Percentiles rank a stretch among this genome's conserved stretches.
Evolutionary conservation across 1,140 invertebrate species (phyloP).

Genomic region (Neodiprion fabricii): DNA sequence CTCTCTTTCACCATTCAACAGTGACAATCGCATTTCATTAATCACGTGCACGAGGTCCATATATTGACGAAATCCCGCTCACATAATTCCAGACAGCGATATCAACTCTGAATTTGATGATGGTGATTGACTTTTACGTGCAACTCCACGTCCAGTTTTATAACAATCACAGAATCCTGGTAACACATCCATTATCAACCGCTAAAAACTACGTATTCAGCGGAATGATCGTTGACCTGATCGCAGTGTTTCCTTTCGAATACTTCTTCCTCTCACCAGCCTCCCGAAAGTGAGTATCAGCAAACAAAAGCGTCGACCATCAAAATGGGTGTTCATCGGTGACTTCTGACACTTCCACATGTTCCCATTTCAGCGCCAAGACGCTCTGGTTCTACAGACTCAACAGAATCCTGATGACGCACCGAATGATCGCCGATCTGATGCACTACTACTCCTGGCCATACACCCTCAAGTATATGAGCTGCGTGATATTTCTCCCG

Average conservation of each 20-base stretch:
- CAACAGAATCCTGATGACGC: neutral
- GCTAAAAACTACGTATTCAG: neutral
- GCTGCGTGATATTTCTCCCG: neutral
- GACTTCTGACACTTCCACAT: too few relatives aligned
- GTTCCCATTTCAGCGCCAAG: neutral
- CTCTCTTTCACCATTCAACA: too few relatives aligned
- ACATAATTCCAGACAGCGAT: neutral
- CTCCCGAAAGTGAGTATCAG: neutral
- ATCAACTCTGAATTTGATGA: neutral
- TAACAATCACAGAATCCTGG: neutral
- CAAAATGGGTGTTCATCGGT: too few relatives aligned
- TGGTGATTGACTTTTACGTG: neutral
- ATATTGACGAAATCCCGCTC: too few relatives aligned
- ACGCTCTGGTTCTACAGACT: neutral
- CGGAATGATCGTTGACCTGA: neutral
- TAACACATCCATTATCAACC: neutral
- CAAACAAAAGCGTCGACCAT: too few relatives aligned
- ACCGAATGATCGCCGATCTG: neutral
- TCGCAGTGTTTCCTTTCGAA: neutral
- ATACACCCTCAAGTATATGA: neutral
- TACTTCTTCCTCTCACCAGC: neutral
- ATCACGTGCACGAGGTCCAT: too few relatives aligned
- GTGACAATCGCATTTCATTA: too few relatives aligned
- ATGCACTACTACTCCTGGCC: neutral
- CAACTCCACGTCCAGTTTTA: neutral